Percentiles rank a stretch among this genome's conserved stretches.
Conservation (phyloP, 2,888 invertebrate species). For the Incurvaria masculella region DNA sequence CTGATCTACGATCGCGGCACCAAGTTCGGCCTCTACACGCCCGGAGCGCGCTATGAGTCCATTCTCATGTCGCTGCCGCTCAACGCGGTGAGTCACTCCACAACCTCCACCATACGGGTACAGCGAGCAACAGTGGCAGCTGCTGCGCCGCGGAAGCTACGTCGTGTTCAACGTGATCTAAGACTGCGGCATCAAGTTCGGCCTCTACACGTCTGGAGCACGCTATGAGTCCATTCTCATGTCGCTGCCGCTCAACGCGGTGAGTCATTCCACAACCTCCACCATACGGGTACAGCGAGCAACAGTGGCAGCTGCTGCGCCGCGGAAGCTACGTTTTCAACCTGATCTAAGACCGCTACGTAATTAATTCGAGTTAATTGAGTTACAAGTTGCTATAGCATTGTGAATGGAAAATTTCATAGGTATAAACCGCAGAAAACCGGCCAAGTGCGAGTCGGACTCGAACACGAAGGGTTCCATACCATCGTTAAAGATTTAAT, state of each 20-base stretch:
- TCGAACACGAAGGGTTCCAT: too few species aligned
- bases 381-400: too few species aligned
- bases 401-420: too few species aligned
- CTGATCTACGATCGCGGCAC: conserved; percentile 96
- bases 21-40: conserved; percentile 94
- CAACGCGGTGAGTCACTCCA: conserved; percentile 81
- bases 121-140: conserved; percentile 86
- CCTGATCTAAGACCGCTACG: conserved; percentile 95
- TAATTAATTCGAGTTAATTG: too few species aligned
- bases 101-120: too few species aligned
- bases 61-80: conserved; percentile 96
- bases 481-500: too few species aligned
- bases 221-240: conserved; percentile 95
- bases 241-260: conserved; percentile 90
- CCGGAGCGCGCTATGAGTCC: conserved; percentile 92
- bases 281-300: conserved; percentile 77
- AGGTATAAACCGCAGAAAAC: too few species aligned
- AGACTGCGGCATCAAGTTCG: conserved; percentile 97
- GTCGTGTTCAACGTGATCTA: conserved; percentile 98
- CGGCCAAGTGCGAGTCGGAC: too few species aligned
- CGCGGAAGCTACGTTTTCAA: conserved; percentile 97
- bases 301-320: conserved; percentile 90
- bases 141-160: conserved; percentile 88
- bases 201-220: conserved; percentile 91
- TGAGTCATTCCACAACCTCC: too few species aligned